phyloP scores from a whole-genome alignment of 1,140 invertebrate species.

The honey bee (Apis mellifera) region DNA sequence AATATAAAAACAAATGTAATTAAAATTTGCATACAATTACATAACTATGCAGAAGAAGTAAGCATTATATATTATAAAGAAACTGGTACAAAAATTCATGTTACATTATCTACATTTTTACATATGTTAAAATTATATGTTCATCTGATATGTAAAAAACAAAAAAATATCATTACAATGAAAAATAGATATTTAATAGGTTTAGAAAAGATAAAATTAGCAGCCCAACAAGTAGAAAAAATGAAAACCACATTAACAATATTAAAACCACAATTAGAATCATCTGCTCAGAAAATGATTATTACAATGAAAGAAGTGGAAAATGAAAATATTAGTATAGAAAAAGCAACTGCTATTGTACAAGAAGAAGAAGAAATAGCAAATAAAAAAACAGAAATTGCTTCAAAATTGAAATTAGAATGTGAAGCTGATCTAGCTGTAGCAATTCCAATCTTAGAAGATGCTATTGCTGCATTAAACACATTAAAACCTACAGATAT shows the following conservation, averaged over 20 bases:
- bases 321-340: constrained; percentile 86
- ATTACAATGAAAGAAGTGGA: constrained; percentile 86
- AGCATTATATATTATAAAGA: constrained; percentile 73
- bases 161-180: constrained; percentile 82
- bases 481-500: constrained; percentile 90
- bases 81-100: constrained; percentile 81
- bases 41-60: constrained; percentile 78
- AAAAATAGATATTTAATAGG: constrained; percentile 84
- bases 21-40: constrained; percentile 83
- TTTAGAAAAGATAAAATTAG: constrained; percentile 86
- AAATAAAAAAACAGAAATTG: constrained; percentile 85
- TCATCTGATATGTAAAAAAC: constrained; percentile 81
- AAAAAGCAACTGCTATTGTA: constrained; percentile 85
- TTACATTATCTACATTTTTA: constrained; percentile 83
- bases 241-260: constrained; percentile 86
- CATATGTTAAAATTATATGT: constrained; percentile 83
- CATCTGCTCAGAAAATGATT: constrained; percentile 85
- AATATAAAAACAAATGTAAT: constrained; percentile 80
- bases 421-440: constrained; percentile 87
- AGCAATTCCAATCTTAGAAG: constrained; percentile 87
- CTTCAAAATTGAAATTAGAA: constrained; percentile 84
- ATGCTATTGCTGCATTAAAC: constrained; percentile 85
- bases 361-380: constrained; percentile 87
- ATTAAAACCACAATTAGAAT: constrained; percentile 86
- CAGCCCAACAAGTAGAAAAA: constrained; percentile 83